Percentiles rank a stretch among this genome's conserved stretches.
Evolutionary conservation across 2,113 vertebrate genomes (phyloP).

Genomic region (Dicentrarchus labrax): DNA sequence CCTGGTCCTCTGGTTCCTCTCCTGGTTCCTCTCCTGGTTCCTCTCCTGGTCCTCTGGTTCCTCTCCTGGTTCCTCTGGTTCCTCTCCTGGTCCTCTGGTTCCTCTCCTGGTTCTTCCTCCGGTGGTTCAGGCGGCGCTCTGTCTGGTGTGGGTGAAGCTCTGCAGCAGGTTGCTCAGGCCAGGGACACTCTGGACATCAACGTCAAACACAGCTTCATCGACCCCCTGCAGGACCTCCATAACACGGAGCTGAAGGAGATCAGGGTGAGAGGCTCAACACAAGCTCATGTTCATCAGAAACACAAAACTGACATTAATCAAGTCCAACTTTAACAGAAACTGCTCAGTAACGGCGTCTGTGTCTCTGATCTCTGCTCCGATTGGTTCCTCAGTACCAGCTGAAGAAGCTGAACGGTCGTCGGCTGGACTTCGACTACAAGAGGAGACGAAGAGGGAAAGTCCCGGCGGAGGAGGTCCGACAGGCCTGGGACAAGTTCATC

Average conservation of each 20-base stretch:
- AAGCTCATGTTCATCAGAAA: neutral
- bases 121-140: slow-evolving; percentile 85
- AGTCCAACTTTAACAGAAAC: neutral
- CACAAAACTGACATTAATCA: neutral
- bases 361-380: neutral
- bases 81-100: slow-evolving; percentile 75
- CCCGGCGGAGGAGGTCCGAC: slow-evolving; percentile 87
- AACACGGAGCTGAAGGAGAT: slow-evolving; percentile 94
- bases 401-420: slow-evolving; percentile 92
- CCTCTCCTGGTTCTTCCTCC: neutral
- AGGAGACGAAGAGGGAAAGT: slow-evolving; percentile 88
- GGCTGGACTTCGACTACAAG: slow-evolving; percentile 95
- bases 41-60: slow-evolving; percentile 83
- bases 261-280: slow-evolving; percentile 78
- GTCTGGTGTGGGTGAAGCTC: slow-evolving; percentile 87
- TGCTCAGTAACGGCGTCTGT: neutral
- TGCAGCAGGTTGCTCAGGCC: slow-evolving; percentile 91
- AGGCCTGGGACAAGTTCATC: slow-evolving; percentile 92
- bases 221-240: slow-evolving; percentile 90
- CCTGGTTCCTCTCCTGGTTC: neutral
- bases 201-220: slow-evolving; percentile 91
- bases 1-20: slow-evolving; percentile 77
- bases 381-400: slow-evolving; percentile 86
- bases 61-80: slow-evolving; percentile 39
- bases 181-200: slow-evolving; percentile 89